Base-by-base conservation (phyloP, 2,888 invertebrate species). In the Caradrina clavipalpis region DNA sequence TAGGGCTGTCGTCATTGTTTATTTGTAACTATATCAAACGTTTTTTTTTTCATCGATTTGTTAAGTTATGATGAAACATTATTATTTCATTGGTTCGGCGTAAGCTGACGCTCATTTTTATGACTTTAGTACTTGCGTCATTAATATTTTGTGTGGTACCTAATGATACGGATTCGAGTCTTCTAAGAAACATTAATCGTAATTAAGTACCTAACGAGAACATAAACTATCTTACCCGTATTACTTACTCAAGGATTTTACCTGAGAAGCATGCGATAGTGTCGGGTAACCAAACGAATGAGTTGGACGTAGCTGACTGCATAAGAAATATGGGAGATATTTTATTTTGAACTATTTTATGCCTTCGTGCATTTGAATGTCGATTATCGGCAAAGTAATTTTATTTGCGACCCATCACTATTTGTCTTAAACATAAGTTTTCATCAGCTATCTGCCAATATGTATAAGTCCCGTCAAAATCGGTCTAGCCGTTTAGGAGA, bases 181-280 rank as follows among this genome's bases (percentile, higher is more conserved):
- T 86, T 84, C 80, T 76, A 55, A 78, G 83, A 80, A 87, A 64
- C 69, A 71, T 76, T 78, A 69, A 71, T 21, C 22, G 62, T 78
- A 73, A 80, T 79, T 77, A 81, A 78, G 84, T 81, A 76, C 73
- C 75, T 81, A 67, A 77, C 77, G 53, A 74, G 74, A 73, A 70
- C 75, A 73, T 81, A 64, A 72, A 78, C 74, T 79, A 71, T 71
- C 50, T 56, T 65, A 49, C 31, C 45, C 55, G 45, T 61, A 61
- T 74, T 74, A 67, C 61, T 76, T 70, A 63, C 65, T 71, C 74
- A 77, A 77, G 69, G 73, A 60, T 71, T 72, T 77, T 69, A 71
- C 69, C 67, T 69, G 70, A 68, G 74, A 67, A 67, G 47, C 39
- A 22, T 42, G 47, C 49, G 56, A 58, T 56, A 70, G 73, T 68